Base-by-base conservation (phyloP, 1,140 invertebrate genomes). In the Holcopasites calliopsidis region DNA sequence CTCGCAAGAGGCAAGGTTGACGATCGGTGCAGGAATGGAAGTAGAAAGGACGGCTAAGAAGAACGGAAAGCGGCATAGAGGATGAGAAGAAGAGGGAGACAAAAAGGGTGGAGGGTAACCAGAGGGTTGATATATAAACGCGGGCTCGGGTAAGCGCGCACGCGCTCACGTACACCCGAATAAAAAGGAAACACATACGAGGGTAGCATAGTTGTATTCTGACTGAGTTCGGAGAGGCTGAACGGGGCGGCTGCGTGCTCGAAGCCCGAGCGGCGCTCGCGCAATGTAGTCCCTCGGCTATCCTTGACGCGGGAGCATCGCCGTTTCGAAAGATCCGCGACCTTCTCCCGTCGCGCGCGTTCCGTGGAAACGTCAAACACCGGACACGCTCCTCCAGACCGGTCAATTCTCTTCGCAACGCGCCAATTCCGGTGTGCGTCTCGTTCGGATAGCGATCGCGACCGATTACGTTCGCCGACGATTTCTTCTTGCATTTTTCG, bases 281-380 rank as follows among this genome's bases (percentile, higher is more conserved):
- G 88, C 89, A 90, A 89, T 89, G 85, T 88, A 90, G 89, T 90
- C 79, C 84, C 85, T 87, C 83, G 84, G 83, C 83, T 86, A 86
- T 87, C 87, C 83, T 88, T 83, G 86, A 89, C 79, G 87, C 87
- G 84, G 85, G 86, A 87, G 86, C 82, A 88, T 85, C 86, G 61
- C 73, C 83, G 76, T 86, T 87, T 87, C 82, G 86, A 87, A 86
- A 82, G 64, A 79, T 79, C 80, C 78, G 78, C 76, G 81, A 76
- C 75, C 76, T 77, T 77, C 72, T 76, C 58, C 75, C 72, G 73
- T 81, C 79, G 78, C 78, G 78, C 79, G 79, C 78, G 54, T 68
- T 75, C 68, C 62, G 35, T 49, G 8, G 38, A 69, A 66, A 75
- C 71, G 31, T 66, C 61, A 23, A 33, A 62, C 40, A 23, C n/a